phyloP scores from a whole-genome alignment of 2,888 invertebrate species.

The Philopedon plagiatum region DNA sequence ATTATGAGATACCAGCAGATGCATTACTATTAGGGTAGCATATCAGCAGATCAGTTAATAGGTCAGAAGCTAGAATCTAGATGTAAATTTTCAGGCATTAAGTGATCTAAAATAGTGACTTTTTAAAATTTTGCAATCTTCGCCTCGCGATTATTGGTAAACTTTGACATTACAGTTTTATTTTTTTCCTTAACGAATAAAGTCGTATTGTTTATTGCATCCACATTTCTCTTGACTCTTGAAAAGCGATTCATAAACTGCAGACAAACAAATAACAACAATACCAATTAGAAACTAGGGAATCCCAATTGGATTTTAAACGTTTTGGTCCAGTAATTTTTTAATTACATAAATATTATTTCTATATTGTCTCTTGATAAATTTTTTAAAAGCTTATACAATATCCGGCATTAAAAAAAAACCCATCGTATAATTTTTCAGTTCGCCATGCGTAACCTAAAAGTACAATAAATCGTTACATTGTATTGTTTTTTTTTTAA shows the following conservation, averaged over 20 bases:
- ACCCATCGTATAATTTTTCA: neutral
- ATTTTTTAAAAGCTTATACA: neutral
- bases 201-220: no score
- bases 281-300: neutral
- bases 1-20: no score
- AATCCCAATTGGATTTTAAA: neutral
- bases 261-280: neutral
- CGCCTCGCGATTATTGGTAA: no score
- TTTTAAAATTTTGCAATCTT: no score
- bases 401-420: constrained; percentile 13
- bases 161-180: no score
- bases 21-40: no score
- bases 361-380: neutral
- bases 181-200: no score
- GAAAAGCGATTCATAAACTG: neutral
- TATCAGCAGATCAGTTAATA: no score
- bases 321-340: neutral
- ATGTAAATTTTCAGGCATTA: no score
- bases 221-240: no score
- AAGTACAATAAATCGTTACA: neutral
- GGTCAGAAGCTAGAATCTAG: no score
- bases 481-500: neutral
- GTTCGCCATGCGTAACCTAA: neutral
- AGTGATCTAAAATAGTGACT: no score
- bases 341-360: neutral